These are phyloP conservation scores for Phengaris alcon DNA, from an alignment of 2,888 invertebrate genomes.

Conservation along the genomic window DNA sequence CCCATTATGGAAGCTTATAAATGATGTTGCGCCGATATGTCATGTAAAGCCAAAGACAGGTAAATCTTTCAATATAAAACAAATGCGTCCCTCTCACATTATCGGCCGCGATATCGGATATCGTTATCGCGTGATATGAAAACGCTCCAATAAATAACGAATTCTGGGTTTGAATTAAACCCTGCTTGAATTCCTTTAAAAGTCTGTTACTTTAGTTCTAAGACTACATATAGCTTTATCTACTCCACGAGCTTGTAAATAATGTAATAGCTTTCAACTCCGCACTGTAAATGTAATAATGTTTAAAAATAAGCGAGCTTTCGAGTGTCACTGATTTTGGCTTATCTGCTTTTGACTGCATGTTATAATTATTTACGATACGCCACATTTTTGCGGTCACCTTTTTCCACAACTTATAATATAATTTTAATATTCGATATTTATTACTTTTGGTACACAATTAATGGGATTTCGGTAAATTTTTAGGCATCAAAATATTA, in stretches of 20 bases:
- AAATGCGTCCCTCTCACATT: no score
- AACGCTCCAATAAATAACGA: no score
- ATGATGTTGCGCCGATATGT: no score
- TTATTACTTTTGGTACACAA: not conserved
- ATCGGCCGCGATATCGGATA: no score
- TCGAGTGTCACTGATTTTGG: conserved; percentile 21
- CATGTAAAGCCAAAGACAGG: no score
- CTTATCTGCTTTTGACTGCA: conserved; percentile 27
- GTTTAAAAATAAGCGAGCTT: conserved; percentile 20
- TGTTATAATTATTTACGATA: conserved; percentile 20
- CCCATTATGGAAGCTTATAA: no score
- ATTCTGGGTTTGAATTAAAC: no score
- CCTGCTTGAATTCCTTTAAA: no score
- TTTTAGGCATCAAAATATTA: no score
- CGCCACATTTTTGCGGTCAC: conserved; percentile 17
- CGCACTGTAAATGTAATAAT: conserved; percentile 16
- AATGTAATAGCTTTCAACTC: conserved; percentile 9
- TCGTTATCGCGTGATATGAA: no score
- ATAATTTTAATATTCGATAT: conserved; percentile 1
- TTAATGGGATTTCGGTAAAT: not conserved
- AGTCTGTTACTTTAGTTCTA: not conserved
- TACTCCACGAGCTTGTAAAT: not conserved
- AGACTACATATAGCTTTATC: not conserved
- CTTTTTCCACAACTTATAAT: not conserved
- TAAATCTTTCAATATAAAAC: no score